Conservation (phyloP, 2,113 vertebrate species). For the Antechinus stuartii region DNA sequence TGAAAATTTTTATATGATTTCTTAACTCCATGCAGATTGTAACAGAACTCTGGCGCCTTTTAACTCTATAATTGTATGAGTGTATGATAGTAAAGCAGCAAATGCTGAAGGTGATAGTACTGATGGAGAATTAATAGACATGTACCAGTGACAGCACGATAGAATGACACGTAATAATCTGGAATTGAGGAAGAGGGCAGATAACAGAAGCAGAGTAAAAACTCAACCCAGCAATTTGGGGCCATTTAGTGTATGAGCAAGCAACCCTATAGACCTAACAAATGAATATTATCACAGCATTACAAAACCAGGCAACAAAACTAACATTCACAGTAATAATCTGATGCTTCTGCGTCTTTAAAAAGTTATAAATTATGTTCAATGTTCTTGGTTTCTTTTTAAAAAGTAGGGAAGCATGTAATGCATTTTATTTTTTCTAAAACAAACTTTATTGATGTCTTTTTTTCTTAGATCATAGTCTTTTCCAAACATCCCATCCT, state of each 20-base stretch:
- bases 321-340: background rate
- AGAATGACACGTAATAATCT: background rate
- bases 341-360: background rate
- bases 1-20: background rate
- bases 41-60: background rate
- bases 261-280: background rate
- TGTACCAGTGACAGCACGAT: background rate
- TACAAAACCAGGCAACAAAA: background rate
- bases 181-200: background rate
- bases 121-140: background rate
- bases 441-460: background rate
- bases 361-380: background rate
- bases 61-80: background rate
- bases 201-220: constrained; percentile 1
- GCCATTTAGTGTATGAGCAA: background rate
- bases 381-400: background rate
- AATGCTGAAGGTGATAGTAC: background rate
- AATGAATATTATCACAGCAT: background rate
- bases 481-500: background rate
- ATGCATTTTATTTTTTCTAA: background rate
- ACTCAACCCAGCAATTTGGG: background rate
- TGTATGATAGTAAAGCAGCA: background rate
- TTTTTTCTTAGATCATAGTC: background rate
- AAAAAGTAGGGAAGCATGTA: background rate
- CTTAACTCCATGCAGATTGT: background rate